Evolutionary conservation across 35 echinoderm and acorn worm species (phyloP).

Genomic region (Heliocidaris tuberculata): DNA sequence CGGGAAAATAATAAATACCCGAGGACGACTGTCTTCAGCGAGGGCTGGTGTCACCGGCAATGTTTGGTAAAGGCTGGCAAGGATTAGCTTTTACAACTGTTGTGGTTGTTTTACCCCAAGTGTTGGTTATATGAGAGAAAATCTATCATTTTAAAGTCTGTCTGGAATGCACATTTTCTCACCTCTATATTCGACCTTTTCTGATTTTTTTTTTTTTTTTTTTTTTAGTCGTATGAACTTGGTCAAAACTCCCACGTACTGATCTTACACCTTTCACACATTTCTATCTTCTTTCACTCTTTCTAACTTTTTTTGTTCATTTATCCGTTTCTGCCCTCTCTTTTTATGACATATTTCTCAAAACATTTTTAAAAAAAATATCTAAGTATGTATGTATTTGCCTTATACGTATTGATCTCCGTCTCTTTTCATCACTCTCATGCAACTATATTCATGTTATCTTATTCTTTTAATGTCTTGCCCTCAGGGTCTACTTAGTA

Average conservation of each 20-base stretch:
- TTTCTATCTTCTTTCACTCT: not conserved
- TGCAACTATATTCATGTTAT: too few relatives aligned
- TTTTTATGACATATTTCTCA: too few relatives aligned
- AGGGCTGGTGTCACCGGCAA: not conserved
- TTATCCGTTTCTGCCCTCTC: too few relatives aligned
- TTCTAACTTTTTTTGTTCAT: too few relatives aligned
- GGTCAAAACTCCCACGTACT: not conserved
- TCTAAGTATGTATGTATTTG: too few relatives aligned
- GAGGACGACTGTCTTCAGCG: not conserved
- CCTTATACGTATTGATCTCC: too few relatives aligned
- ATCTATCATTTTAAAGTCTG: not conserved
- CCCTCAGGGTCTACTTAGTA: too few relatives aligned
- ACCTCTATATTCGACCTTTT: not conserved
- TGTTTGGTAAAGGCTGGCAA: not conserved
- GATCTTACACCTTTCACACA: not conserved
- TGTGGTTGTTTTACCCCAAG: not conserved
- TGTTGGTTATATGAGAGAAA: not conserved
- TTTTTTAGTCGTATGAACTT: not conserved
- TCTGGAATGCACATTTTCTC: not conserved
- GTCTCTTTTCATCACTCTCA: too few relatives aligned
- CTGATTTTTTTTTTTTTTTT: too few relatives aligned
- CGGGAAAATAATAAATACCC: not conserved
- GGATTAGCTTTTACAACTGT: not conserved
- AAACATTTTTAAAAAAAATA: too few relatives aligned
- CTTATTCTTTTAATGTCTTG: too few relatives aligned